These are phyloP conservation scores for Mylabris sibirica DNA, from an alignment of 2,888 invertebrate species.

Conservation along the genomic window DNA sequence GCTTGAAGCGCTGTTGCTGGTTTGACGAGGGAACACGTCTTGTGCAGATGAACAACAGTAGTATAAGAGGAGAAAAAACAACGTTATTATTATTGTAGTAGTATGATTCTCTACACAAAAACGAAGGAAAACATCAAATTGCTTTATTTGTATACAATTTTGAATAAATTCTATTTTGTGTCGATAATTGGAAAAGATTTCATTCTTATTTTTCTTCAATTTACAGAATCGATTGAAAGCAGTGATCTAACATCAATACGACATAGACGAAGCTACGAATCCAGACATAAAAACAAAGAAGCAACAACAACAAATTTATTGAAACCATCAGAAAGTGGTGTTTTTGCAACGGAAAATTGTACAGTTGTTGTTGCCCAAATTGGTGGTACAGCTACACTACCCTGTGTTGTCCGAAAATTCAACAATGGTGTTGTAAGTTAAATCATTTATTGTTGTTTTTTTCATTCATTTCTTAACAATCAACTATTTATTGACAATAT, in stretches of 20 bases:
- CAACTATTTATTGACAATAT: not conserved
- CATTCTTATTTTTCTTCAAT: not conserved
- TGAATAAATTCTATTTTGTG: not conserved
- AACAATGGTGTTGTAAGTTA: slow-evolving; percentile 64
- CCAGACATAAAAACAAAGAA: slow-evolving; percentile 49
- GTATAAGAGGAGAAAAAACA: too few species aligned
- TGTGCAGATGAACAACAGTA: too few species aligned
- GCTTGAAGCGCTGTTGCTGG: not conserved
- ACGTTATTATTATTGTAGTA: too few species aligned
- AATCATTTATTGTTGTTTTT: slow-evolving; percentile 8
- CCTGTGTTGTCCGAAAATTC: slow-evolving; percentile 64
- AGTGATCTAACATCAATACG: slow-evolving; percentile 35
- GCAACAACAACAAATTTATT: slow-evolving; percentile 47
- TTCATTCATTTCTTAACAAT: not conserved
- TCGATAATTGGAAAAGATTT: not conserved
- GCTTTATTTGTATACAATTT: not conserved
- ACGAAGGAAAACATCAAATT: too few species aligned
- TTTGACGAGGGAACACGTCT: too few species aligned
- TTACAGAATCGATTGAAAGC: slow-evolving; percentile 30
- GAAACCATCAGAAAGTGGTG: slow-evolving; percentile 44
- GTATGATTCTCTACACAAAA: too few species aligned
- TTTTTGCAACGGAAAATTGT: slow-evolving; percentile 64
- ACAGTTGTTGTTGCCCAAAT: slow-evolving; percentile 64
- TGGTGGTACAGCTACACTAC: slow-evolving; percentile 64
- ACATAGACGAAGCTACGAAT: slow-evolving; percentile 54